These are phyloP conservation scores for Dicyema japonicum DNA, from an alignment of 1,140 invertebrate genomes.

Conservation along the genomic window DNA sequence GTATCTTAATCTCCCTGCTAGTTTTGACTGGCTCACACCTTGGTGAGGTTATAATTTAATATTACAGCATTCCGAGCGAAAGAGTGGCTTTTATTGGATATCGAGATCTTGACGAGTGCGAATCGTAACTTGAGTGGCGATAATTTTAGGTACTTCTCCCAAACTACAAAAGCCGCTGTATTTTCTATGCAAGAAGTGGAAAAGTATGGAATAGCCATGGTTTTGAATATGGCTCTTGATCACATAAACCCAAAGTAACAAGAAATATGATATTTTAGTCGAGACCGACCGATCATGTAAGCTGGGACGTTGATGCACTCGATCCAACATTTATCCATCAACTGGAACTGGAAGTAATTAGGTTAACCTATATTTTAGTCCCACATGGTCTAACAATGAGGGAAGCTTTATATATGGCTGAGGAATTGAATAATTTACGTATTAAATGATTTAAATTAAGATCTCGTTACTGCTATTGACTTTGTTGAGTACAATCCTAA, in stretches of 20 bases:
- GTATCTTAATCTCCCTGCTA: constrained; percentile 24
- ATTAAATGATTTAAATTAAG: no score
- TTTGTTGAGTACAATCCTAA: no score
- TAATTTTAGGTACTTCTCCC: constrained; percentile 10
- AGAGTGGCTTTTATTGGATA: constrained; percentile 58
- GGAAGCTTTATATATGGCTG: constrained; percentile 46
- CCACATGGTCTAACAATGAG: constrained; percentile 46
- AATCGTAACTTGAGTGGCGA: constrained; percentile 21
- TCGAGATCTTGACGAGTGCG: constrained; percentile 46
- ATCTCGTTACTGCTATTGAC: no score
- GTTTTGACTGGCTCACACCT: constrained; percentile 39
- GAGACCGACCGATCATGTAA: constrained; percentile 44
- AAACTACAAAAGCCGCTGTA: constrained; percentile 12
- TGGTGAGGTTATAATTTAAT: constrained; percentile 10
- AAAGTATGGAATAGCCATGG: constrained; percentile 34
- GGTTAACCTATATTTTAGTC: constrained; percentile 23
- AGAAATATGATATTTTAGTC: constrained; percentile 10
- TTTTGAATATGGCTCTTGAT: constrained; percentile 26
- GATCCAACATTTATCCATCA: constrained; percentile 44
- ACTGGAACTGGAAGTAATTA: constrained; percentile 36
- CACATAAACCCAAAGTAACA: constrained; percentile 11
- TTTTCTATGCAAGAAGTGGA: constrained; percentile 45
- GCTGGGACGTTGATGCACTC: constrained; percentile 61
- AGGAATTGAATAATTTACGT: constrained; percentile 36
- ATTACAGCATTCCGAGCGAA: constrained; percentile 36